Conservation (phyloP, 2,888 invertebrate species). For the Andrena camellia region DNA sequence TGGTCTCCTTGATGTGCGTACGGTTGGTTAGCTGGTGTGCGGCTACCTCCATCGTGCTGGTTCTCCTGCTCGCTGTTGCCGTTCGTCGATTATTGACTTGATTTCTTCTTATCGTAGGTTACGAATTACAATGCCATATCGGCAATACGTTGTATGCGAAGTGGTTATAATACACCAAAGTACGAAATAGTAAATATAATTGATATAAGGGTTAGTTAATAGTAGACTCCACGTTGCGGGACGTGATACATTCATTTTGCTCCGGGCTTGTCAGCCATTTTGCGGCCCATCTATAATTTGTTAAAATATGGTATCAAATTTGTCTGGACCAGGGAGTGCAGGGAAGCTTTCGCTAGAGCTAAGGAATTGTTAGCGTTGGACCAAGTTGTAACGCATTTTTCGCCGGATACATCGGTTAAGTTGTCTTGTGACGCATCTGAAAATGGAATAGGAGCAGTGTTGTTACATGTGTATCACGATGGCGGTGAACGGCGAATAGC, state of each 20-base stretch:
- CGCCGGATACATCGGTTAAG: slow-evolving; percentile 32
- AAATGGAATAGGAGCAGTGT: slow-evolving; percentile 44
- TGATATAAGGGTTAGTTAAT: no score
- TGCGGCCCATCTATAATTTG: slow-evolving; percentile 34
- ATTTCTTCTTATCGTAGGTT: no score
- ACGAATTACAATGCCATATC: no score
- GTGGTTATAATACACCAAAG: no score
- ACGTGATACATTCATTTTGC: slow-evolving; percentile 35
- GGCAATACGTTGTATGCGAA: no score
- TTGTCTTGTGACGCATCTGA: slow-evolving; percentile 49
- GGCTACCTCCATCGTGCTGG: no score
- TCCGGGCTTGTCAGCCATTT: background rate
- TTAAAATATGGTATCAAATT: slow-evolving; percentile 30
- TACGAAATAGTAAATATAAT: no score
- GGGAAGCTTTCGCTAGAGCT: slow-evolving; percentile 17
- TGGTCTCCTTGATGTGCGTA: no score
- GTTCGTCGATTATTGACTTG: no score
- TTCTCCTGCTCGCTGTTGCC: no score
- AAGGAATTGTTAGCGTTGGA: slow-evolving; percentile 35
- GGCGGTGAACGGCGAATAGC: slow-evolving; percentile 40
- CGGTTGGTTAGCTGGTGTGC: no score
- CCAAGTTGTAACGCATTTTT: slow-evolving; percentile 38
- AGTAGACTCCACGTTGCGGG: no score
- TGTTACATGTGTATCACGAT: slow-evolving; percentile 33
- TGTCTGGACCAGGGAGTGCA: slow-evolving; percentile 28